A percentile compares a stretch with the other conserved stretches of the same genome.
Conservation (phyloP, 2,888 invertebrate genomes). For the Liodrosophila aerea region DNA sequence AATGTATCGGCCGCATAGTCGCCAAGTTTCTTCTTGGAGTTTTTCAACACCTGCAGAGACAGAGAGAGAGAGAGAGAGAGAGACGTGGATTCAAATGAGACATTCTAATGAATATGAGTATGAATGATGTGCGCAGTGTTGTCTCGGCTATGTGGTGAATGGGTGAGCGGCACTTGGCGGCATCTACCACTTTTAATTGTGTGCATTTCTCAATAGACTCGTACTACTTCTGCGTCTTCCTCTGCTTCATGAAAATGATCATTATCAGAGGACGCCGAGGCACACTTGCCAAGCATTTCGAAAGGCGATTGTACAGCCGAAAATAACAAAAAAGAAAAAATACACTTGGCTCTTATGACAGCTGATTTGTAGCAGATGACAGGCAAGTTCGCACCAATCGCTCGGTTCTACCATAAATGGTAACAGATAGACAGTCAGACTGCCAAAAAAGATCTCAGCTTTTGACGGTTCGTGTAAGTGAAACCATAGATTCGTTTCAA, state of each 20-base stretch:
- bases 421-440: constrained; percentile 10
- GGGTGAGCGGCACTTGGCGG: constrained; percentile 31
- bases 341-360: constrained; percentile 58
- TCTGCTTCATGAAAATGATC: constrained; percentile 38
- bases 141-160: constrained; percentile 42
- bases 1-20: constrained; percentile 70
- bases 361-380: constrained; percentile 76
- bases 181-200: constrained; percentile 53
- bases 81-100: constrained; percentile 24
- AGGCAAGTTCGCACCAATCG: constrained; percentile 71
- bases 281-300: background rate
- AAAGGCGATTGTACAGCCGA: constrained; percentile 65
- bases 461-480: no score
- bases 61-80: constrained; percentile 11
- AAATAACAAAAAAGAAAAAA: no score
- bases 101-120: constrained; percentile 52
- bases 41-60: constrained; percentile 69
- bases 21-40: constrained; percentile 64
- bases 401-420: constrained; percentile 69
- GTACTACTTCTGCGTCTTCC: constrained; percentile 47
- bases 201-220: constrained; percentile 59
- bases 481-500: no score
- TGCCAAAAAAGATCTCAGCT: constrained; percentile 17
- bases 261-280: constrained; percentile 44
- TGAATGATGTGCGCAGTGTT: constrained; percentile 5